Evolutionary conservation across 2,888 invertebrate species (phyloP), one percentile per base, ranked within the genome.

Genomic region (Tuberolachnus salignus): DNA sequence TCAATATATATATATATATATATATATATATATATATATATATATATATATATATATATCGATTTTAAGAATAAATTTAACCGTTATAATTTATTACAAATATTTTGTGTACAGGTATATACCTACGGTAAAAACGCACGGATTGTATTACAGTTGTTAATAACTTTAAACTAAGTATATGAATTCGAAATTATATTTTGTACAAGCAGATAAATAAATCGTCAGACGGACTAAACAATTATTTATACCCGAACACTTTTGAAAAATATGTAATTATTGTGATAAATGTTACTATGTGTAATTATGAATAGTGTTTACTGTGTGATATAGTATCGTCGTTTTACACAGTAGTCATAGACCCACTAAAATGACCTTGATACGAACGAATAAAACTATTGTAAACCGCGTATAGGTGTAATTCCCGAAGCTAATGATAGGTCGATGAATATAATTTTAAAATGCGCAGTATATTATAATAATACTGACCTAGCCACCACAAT

Each of bases 381-480:
- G 8, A 16, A 73, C 63, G 59, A 63, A 21, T 51, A 42, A 73
- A 51, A 6, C n/a, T 63, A 63, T 42, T 63, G 23, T 53, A 63
- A 73, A n/a, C 42, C 51, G 3, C 8, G 51, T n/a, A n/a, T 63
- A 53, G 51, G 63, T 53, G 42, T 64, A 64, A 53, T 64, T 74
- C 14, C n/a, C 44, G 53, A 44, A 64, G 6, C 21, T 64, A 64
- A 51, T 19, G 14, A 59, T 34, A 9, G 46, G 59, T 61, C 26
- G 34, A 61, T 51, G 14, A 13, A 51, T n/a, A n/a, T n/a, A 61
- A 61, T 21, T 19, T 34, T 49, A 10, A 34, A 49, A 51, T 16
- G 23, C 55, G 21, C 23, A 23, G 46, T 49, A 16, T 46, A 19
- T 46, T 8, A 14, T n/a, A 14, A 21, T 19, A 14, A 14, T 19